A percentile compares a stretch with the other conserved stretches of the same genome.
These are phyloP conservation scores for Phortica magna DNA, from an alignment of 2,888 invertebrate species.

Conservation along the genomic window DNA sequence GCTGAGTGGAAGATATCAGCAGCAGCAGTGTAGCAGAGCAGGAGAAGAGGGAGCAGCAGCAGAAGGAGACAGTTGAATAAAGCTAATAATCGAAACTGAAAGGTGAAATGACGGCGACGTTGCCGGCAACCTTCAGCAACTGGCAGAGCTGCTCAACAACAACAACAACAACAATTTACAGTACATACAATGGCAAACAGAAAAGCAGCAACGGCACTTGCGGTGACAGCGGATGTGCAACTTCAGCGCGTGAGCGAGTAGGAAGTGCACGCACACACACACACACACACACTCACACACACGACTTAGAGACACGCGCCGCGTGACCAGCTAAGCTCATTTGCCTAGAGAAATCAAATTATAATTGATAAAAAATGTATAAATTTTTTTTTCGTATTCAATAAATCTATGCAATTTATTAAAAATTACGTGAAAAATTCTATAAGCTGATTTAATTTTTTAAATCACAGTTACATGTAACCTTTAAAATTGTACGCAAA, in stretches of 20 bases:
- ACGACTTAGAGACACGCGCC: conserved; percentile 37
- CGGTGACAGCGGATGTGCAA: conserved; percentile 36
- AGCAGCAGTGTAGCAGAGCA: conserved; percentile 3
- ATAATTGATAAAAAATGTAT: conserved; percentile 55
- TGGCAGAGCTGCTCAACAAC: conserved; percentile 44
- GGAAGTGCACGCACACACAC: conserved; percentile 55
- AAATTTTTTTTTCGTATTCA: conserved; percentile 43
- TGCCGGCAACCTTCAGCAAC: conserved; percentile 55
- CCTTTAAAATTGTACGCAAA: conserved; percentile 16
- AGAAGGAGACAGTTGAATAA: conserved; percentile 41
- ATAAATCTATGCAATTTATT: conserved; percentile 47
- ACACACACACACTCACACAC: conserved; percentile 26
- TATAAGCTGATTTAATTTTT: conserved; percentile 27
- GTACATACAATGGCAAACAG: conserved; percentile 30
- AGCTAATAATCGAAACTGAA: conserved; percentile 48
- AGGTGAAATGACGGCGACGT: conserved; percentile 21
- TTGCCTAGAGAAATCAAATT: conserved; percentile 42
- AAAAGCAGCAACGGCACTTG: conserved; percentile 28
- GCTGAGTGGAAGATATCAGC: conserved; percentile 34
- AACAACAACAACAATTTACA: conserved; percentile 39
- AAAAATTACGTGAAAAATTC: not conserved
- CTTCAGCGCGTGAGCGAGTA: conserved; percentile 50
- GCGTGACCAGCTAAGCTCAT: conserved; percentile 63
- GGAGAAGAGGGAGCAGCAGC: conserved; percentile 37
- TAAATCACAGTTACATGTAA: conserved; percentile 29